Evolutionary conservation across 2,113 vertebrate species (phyloP).

Genomic region (Gymnobelideus leadbeateri): DNA sequence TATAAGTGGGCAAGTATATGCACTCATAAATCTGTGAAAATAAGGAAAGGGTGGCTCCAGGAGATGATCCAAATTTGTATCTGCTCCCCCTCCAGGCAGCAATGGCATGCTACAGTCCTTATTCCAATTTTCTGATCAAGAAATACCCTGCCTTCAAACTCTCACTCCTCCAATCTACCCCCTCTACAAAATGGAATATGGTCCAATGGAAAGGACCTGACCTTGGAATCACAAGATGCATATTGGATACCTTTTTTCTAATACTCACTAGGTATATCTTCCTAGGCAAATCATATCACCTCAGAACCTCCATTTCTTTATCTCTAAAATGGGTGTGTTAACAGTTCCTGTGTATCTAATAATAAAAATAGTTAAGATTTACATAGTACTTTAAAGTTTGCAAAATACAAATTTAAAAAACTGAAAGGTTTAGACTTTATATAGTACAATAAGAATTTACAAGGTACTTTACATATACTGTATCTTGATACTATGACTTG

Average conservation of each 20-base stretch:
- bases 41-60: not conserved
- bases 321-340: not conserved
- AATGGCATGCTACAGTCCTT: not conserved
- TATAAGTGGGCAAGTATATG: not conserved
- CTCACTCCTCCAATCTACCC: not conserved
- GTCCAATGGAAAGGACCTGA: not conserved
- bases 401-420: not conserved
- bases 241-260: not conserved
- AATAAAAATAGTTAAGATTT: not conserved
- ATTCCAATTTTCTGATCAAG: not conserved
- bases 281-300: not conserved
- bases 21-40: not conserved
- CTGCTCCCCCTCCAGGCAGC: not conserved
- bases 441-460: not conserved
- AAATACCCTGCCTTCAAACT: not conserved
- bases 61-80: not conserved
- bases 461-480: not conserved
- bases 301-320: not conserved
- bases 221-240: not conserved
- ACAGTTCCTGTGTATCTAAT: not conserved
- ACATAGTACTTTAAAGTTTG: not conserved
- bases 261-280: not conserved
- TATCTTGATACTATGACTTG: not conserved
- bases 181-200: not conserved
- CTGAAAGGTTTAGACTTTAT: not conserved